Base-by-base conservation (phyloP, 2,113 vertebrate genomes). In the Sinocyclocheilus anophthalmus region DNA sequence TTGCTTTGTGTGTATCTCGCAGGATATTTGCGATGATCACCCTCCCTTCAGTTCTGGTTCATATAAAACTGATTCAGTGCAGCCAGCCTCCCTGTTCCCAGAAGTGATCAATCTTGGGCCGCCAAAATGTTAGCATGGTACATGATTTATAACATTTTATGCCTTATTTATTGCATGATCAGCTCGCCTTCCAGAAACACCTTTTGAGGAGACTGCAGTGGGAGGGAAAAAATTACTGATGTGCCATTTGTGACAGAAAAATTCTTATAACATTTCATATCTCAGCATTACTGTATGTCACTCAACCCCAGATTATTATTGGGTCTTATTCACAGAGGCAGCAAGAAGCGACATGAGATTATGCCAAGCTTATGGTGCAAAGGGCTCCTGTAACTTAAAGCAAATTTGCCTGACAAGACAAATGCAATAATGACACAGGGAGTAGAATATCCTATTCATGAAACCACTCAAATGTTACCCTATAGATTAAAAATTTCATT, bases 131-230 rank as follows among this genome's bases (percentile, higher is more conserved):
- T 86, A 77, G 42, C 86, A 70, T 81, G 24, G 81, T 80, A 22
- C 83, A 78, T 91, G 91, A 93, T 93, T 92, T 91, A 92, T 88
- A 92, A 84, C 80, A 84, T 57, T 82, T 57, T 80, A 87, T 87
- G 81, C 86, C 85, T 90, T 92, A 92, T 92, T 91, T 91, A 91
- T 88, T 89, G 91, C 70, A 84, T 90, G 91, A 93, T 92, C 84
- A 92, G 45, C 85, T 48, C 45, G 7, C 24, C 26, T 72, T 81
- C 37, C 42, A 37, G n/a, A 61, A 75, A 73, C 39, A 63, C 53
- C 53, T n/a, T 45, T 18, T 12, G 53, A 57, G 80, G 59, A 83
- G 33, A 87, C 14, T 11, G 53, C 11, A 30, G 24, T 10, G 37
- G 33, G 39, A 67, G 76, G 39, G 16, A 3, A 48, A 61, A 55